Evolutionary conservation across 2,888 invertebrate species (phyloP), one percentile per base, ranked within the genome.

Genomic region (Epistrophella euchroma): DNA sequence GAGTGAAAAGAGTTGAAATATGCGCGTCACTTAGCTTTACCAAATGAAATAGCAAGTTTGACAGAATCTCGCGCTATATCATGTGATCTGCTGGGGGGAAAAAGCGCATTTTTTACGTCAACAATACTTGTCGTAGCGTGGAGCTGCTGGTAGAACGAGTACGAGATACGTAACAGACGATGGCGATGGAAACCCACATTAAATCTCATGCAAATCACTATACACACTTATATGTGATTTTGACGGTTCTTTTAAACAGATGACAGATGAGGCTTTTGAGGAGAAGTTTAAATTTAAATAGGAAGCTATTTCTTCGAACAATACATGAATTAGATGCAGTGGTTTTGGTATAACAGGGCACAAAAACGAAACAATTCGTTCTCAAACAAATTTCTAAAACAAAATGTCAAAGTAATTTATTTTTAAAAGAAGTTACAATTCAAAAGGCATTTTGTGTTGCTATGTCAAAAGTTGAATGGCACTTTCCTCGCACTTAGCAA

Each of bases 21-120:
- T 66, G 55, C 45, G 7, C 47, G 56, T 28, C 47, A 47, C n/a
- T 52, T 64, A 25, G 22, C 1, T 17, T 56, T 35, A 58, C 17
- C 32, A 55, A 45, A 58, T 32, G 58, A 45, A 56, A 52, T 25
- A 28, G 25, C 52, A 37, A 43, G 47, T 66, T 66, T 66, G 66
- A 50, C 47, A 66, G 43, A 68, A 37, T 52, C n/a, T 45, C 56
- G 37, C 22, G 72, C 28, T 25, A 76, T 85, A 76, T 85, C 85
- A 85, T 85, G 85, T 85, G 85, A 85, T 85, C 85, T 73, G 73
- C 62, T 58, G 55, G 76, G 76, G 80, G 47, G 50, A 19, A 28
- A 28, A 50, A 47, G 79, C 71, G 66, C 37, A 40, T 58, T 19
- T 19, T 22, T 52, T 28, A 25, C 56, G 45, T 19, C 47, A 43